Conservation (phyloP, 2,888 invertebrate genomes). For the Pterostichus madidus region DNA sequence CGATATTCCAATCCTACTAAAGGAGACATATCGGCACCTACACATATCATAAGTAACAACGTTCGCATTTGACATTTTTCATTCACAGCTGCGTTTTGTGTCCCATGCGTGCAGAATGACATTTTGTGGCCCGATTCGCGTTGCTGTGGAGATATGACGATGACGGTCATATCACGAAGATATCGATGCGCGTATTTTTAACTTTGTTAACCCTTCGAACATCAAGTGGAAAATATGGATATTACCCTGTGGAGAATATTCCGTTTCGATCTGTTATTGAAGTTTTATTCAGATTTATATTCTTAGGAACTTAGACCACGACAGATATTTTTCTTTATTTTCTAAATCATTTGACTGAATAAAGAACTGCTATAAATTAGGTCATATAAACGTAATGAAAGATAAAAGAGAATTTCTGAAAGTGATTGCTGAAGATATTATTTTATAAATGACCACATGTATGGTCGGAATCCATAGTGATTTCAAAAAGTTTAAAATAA, state of each 20-base stretch:
- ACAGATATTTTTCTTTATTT: slow-evolving; percentile 58
- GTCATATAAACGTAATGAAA: slow-evolving; percentile 34
- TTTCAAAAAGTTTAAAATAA: slow-evolving; percentile 11
- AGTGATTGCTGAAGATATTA: slow-evolving; percentile 21
- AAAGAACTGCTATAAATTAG: slow-evolving; percentile 52
- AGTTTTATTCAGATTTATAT: slow-evolving; percentile 62
- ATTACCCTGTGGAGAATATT: slow-evolving; percentile 50
- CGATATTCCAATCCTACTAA: too few relatives aligned
- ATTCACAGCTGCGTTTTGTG: not conserved
- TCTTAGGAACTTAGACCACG: slow-evolving; percentile 26
- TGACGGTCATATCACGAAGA: slow-evolving; percentile 42
- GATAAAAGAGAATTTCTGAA: slow-evolving; percentile 47
- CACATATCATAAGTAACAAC: not conserved
- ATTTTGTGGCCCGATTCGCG: slow-evolving; percentile 14
- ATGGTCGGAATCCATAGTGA: not conserved
- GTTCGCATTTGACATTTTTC: not conserved
- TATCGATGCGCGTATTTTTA: slow-evolving; percentile 54
- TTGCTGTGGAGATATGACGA: not conserved
- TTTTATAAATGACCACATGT: not conserved
- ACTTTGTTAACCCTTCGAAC: slow-evolving; percentile 58
- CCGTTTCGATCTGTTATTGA: slow-evolving; percentile 59
- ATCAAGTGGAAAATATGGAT: slow-evolving; percentile 55
- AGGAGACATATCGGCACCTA: not conserved
- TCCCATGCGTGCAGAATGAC: slow-evolving; percentile 10
- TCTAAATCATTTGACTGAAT: slow-evolving; percentile 52